Evolutionary conservation across 1,140 invertebrate species (phyloP), one percentile per base, ranked within the genome.

Genomic region (Episyrphus balteatus): DNA sequence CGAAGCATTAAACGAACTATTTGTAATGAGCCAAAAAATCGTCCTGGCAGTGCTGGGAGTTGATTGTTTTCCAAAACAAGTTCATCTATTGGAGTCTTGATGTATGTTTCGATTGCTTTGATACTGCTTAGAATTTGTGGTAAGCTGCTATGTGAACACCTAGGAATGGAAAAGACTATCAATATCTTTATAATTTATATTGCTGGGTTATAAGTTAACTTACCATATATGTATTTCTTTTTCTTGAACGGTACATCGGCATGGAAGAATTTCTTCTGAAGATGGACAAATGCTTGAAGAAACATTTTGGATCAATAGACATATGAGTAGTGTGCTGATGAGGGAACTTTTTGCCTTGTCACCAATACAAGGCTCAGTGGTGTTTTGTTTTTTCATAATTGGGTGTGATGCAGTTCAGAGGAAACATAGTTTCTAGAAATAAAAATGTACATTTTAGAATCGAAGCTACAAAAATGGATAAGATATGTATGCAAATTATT

Each of bases 71-170:
- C 88, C 49, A 91, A 72, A 40, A 91, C 88, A 37, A 91, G 57
- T 59, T 91, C 88, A 60, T 89, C 88, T 47, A 91, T 81, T 10
- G 83, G 79, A 36, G 75, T 77, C 42, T 73, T 76, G 17, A 86
- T 68, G 44, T 79, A 75, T 39, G 81, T 75, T 44, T 81, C 81
- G 19, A 87, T 75, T 11, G 79, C 73, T 51, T 83, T 80, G 10
- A 90, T 62, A 9, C 83, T 84, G 54, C 82, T 81, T 44, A 83
- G 63, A 3, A 88, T 83, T 57, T 78, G 79, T 1, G 79, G 76
- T 46, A 89, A 70, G 54, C 89, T 86, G 70, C 85, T 88, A 66
- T 89, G 86, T 34, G 86, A 88, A 61, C 87, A 91, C 87, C 87
- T 90, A 56, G 2, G 13, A 15, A 46, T 43, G 70, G 70, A 55